phyloP scores from a whole-genome alignment of 2,888 invertebrate species.

The Mycalesis mineus region DNA sequence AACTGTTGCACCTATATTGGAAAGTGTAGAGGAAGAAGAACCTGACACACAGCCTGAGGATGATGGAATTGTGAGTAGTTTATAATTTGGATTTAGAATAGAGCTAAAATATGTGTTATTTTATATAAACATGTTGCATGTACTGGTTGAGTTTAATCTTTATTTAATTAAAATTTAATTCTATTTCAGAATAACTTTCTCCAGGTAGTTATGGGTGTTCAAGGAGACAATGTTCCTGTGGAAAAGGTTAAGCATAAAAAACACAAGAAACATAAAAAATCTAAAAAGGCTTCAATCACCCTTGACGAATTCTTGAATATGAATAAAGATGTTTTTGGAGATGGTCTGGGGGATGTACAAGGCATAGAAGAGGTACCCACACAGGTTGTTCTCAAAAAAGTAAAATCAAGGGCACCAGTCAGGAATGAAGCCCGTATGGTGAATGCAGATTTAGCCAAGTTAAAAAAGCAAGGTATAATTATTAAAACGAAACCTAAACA shows the following conservation, averaged over 20 bases:
- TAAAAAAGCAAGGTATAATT: slow-evolving; percentile 63
- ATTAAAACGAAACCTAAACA: slow-evolving; percentile 52
- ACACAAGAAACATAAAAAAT: slow-evolving; percentile 69
- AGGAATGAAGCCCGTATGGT: slow-evolving; percentile 36
- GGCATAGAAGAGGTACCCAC: slow-evolving; percentile 71
- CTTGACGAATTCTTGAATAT: slow-evolving; percentile 71
- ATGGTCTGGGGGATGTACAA: slow-evolving; percentile 60
- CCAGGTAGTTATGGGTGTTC: slow-evolving; percentile 55
- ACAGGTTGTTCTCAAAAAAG: slow-evolving; percentile 54
- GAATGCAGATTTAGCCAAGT: slow-evolving; percentile 56
- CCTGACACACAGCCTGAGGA: not conserved
- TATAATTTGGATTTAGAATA: not conserved
- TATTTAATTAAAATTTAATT: too few relatives aligned
- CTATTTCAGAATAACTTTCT: slow-evolving; percentile 60
- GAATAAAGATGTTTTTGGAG: slow-evolving; percentile 73
- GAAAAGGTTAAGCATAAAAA: slow-evolving; percentile 55
- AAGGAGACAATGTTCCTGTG: slow-evolving; percentile 37
- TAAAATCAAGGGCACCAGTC: slow-evolving; percentile 47
- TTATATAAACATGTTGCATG: too few relatives aligned
- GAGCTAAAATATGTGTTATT: too few relatives aligned
- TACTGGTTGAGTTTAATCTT: too few relatives aligned
- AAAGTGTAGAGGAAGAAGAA: slow-evolving; percentile 48
- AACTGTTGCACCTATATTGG: slow-evolving; percentile 63
- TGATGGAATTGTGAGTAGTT: slow-evolving; percentile 25
- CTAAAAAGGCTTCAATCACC: slow-evolving; percentile 67